Evolutionary conservation across 2,888 invertebrate genomes (phyloP).

Genomic region (Dryobotodes eremita): DNA sequence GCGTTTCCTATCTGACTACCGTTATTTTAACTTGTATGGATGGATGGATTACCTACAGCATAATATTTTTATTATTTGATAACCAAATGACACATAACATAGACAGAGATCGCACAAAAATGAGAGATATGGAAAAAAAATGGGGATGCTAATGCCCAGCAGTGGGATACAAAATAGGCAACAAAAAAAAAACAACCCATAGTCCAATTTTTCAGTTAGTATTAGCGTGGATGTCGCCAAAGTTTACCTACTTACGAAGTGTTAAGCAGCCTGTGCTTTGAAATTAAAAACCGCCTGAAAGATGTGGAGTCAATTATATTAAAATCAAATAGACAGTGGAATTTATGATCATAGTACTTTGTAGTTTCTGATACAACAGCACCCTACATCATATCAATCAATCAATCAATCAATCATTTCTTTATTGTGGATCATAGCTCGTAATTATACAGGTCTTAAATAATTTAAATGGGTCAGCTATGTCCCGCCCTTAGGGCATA

Average conservation of each 20-base stretch:
- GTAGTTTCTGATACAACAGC: slow-evolving; percentile 1
- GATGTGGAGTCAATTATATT: not conserved
- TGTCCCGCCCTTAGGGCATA: no score
- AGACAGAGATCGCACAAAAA: no score
- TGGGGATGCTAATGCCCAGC: no score
- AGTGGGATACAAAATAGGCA: no score
- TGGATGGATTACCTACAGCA: not conserved
- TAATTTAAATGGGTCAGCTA: no score
- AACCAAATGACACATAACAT: not conserved
- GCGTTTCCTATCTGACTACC: no score
- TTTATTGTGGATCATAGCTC: no score
- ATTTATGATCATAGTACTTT: not conserved
- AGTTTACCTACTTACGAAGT: not conserved
- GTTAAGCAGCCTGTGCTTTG: not conserved
- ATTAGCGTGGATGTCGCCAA: not conserved
- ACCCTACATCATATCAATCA: slow-evolving; percentile 38
- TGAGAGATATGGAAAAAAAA: no score
- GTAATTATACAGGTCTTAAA: no score
- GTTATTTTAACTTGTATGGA: no score
- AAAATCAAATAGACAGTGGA: not conserved
- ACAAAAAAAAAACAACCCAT: not conserved
- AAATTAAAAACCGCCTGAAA: not conserved
- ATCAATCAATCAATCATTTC: no score
- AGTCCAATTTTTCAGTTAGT: not conserved
- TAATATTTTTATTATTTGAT: not conserved